Evolutionary conservation across 2,113 vertebrate species (phyloP).

Genomic region (Dolichallabes microphthalmus): DNA sequence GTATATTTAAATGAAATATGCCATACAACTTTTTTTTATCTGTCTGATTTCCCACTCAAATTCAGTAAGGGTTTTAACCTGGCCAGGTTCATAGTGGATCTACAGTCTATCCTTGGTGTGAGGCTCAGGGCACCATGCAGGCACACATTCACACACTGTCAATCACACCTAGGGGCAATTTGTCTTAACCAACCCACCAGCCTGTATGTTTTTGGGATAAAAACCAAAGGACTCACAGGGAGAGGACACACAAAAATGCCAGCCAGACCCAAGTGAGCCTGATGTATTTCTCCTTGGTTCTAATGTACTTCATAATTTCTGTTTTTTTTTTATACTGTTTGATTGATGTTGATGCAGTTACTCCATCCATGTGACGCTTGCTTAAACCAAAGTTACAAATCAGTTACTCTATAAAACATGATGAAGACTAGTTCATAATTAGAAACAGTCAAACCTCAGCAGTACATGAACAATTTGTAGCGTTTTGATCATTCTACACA

Average conservation of each 20-base stretch:
- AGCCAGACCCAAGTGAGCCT: not conserved
- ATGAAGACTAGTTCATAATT: not conserved
- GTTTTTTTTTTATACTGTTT: not conserved
- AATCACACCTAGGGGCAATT: not conserved
- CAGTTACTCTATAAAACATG: not conserved
- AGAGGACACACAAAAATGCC: not conserved
- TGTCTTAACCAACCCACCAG: not conserved
- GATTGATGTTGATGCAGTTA: not conserved
- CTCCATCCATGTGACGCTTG: not conserved
- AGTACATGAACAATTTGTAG: not conserved
- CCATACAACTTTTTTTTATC: too few relatives aligned
- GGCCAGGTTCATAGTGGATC: not conserved
- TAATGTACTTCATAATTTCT: not conserved
- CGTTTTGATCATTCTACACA: not conserved
- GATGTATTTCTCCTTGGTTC: not conserved
- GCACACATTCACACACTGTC: not conserved
- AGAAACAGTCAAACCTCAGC: not conserved
- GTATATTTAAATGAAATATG: not conserved
- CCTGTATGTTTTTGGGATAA: not conserved
- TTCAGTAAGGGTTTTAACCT: not conserved
- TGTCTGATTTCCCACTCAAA: not conserved
- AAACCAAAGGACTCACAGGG: not conserved
- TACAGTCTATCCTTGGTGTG: not conserved
- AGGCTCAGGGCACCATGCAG: not conserved
- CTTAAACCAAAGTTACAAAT: not conserved